phyloP scores from a whole-genome alignment of 2,888 invertebrate genomes.

The Carterocephalus palaemon region DNA sequence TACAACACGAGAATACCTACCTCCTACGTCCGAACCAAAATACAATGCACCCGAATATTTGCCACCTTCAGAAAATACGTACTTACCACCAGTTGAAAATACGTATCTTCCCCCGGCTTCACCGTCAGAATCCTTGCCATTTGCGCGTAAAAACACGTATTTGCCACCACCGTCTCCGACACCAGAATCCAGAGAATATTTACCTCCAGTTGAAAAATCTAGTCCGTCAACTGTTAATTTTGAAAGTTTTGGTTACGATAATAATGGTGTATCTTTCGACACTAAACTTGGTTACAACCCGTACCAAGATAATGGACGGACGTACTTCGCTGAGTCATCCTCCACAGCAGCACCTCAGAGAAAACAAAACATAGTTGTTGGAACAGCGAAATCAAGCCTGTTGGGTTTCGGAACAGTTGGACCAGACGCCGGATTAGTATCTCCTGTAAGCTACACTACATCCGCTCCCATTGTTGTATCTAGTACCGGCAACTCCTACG shows the following conservation, averaged over 20 bases:
- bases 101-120: constrained; percentile 25
- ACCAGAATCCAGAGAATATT: not conserved
- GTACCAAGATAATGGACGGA: constrained; percentile 36
- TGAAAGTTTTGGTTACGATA: constrained; percentile 47
- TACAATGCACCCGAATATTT: constrained; percentile 59
- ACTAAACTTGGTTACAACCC: constrained; percentile 29
- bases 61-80: constrained; percentile 50
- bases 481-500: constrained; percentile 39
- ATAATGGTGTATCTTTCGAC: constrained; percentile 32
- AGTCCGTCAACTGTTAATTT: constrained; percentile 36
- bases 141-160: constrained; percentile 23
- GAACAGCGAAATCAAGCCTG: constrained; percentile 60
- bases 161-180: constrained; percentile 21
- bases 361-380: constrained; percentile 58
- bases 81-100: constrained; percentile 29
- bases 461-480: constrained; percentile 50
- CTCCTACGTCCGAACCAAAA: constrained; percentile 34
- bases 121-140: constrained; percentile 25
- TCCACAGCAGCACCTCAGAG: constrained; percentile 32
- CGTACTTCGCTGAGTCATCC: constrained; percentile 17
- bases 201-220: not conserved
- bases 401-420: constrained; percentile 59
- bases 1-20: constrained; percentile 42
- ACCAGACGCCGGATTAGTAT: constrained; percentile 56
- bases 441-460: constrained; percentile 58